Evolutionary conservation across 2,888 invertebrate species (phyloP).

Genomic region (Megastigmus dorsalis): DNA sequence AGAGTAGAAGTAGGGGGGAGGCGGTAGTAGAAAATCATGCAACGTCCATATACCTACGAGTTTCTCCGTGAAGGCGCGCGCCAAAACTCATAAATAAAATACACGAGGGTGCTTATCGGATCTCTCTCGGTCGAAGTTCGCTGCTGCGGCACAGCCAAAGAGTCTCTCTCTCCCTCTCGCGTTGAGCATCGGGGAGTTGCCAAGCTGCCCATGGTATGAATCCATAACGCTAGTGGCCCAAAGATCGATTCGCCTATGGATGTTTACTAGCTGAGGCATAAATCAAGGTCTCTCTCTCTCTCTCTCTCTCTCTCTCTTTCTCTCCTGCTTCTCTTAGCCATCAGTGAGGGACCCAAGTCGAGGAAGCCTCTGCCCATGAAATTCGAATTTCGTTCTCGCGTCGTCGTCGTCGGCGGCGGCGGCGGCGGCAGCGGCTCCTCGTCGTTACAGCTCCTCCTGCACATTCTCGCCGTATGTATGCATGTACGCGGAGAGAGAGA

Average conservation of each 20-base stretch:
- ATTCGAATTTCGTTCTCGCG: constrained; percentile 12
- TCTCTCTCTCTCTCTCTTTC: too few species aligned
- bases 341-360: too few species aligned
- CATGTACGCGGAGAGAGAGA: too few species aligned
- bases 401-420: too few species aligned
- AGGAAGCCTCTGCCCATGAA: background rate
- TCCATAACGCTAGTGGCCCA: constrained; percentile 1
- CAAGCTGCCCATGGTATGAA: background rate
- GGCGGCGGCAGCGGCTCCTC: too few species aligned
- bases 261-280: background rate
- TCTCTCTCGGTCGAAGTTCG: background rate
- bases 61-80: background rate
- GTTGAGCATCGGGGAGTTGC: background rate
- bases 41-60: background rate
- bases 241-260: constrained; percentile 16
- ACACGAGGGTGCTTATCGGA: constrained; percentile 25
- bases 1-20: too few species aligned
- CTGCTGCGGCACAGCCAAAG: background rate
- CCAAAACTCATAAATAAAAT: constrained; percentile 37
- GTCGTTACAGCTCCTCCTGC: too few species aligned
- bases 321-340: too few species aligned
- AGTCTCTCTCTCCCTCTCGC: background rate
- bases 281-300: too few species aligned
- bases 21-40: too few species aligned
- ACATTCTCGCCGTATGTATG: too few species aligned